A percentile compares a stretch with the other conserved stretches of the same genome.
Evolutionary conservation across 2,797 vertebrate genomes (phyloP).

Genomic region (Schizopygopsis malacanthus): DNA sequence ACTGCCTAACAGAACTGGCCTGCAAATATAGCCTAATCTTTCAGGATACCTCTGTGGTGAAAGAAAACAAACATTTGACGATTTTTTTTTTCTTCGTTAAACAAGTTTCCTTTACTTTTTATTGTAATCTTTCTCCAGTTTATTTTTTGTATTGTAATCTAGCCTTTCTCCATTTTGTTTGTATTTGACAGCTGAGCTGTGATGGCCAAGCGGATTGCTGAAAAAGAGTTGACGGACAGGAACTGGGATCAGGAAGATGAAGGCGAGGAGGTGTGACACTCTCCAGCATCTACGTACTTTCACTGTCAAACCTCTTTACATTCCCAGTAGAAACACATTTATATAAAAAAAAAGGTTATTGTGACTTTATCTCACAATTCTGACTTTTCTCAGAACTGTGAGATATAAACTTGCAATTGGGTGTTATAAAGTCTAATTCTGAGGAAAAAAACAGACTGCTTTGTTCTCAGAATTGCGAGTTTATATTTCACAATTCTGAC

Average conservation of each 20-base stretch:
- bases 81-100: not conserved
- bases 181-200: conserved; percentile 65
- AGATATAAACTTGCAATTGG: not conserved
- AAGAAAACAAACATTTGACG: not conserved
- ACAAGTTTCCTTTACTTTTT: not conserved
- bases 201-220: conserved; percentile 96
- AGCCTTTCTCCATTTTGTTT: not conserved
- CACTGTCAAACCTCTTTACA: not conserved
- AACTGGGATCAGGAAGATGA: conserved; percentile 99
- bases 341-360: not conserved
- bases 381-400: not conserved
- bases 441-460: too few relatives aligned
- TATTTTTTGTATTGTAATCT: not conserved
- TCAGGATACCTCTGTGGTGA: not conserved
- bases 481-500: too few relatives aligned
- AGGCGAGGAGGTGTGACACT: conserved; percentile 87
- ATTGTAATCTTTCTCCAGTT: not conserved
- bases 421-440: not conserved
- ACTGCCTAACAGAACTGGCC: not conserved
- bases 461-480: too few relatives aligned
- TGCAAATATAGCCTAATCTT: not conserved
- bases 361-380: too few relatives aligned
- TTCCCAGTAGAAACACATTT: not conserved
- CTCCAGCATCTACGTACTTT: not conserved
- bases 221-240: conserved; percentile 94